These are phyloP conservation scores for Apistogramma diplotaenia DNA, from an alignment of 2,113 vertebrate genomes.

Conservation along the genomic window DNA sequence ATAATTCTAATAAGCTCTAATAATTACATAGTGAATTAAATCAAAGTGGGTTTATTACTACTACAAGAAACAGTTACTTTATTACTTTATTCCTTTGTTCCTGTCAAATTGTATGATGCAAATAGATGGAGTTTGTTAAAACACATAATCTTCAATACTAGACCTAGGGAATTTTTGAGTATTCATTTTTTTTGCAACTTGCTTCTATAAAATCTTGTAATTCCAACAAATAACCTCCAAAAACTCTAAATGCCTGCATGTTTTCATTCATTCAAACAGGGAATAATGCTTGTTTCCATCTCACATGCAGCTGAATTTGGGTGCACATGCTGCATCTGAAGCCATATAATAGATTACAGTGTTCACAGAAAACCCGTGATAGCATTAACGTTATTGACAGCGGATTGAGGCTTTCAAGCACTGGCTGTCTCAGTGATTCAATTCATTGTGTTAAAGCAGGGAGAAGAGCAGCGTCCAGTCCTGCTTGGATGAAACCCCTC, in stretches of 20 bases:
- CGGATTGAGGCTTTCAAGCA: slow-evolving; percentile 55
- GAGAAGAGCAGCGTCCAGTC: slow-evolving; percentile 52
- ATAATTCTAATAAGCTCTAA: background rate
- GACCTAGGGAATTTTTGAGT: background rate
- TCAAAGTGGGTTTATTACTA: background rate
- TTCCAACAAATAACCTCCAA: background rate
- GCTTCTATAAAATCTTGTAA: background rate
- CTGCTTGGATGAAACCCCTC: slow-evolving; percentile 62
- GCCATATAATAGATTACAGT: slow-evolving; percentile 37
- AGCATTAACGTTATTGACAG: slow-evolving; percentile 64
- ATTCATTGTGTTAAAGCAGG: slow-evolving; percentile 66
- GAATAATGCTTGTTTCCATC: background rate
- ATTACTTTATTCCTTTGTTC: background rate
- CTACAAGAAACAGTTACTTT: background rate
- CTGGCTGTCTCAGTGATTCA: slow-evolving; percentile 64
- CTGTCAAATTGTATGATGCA: background rate
- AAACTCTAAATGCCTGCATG: background rate
- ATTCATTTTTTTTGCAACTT: background rate
- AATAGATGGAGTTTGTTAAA: background rate
- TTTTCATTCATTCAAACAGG: background rate
- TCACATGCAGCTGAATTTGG: background rate
- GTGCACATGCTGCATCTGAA: slow-evolving; percentile 1
- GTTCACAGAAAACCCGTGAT: slow-evolving; percentile 40
- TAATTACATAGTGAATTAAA: background rate
- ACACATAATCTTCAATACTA: background rate